Conservation (phyloP, 2,888 invertebrate genomes). For the Flabesymbios commensalis region DNA sequence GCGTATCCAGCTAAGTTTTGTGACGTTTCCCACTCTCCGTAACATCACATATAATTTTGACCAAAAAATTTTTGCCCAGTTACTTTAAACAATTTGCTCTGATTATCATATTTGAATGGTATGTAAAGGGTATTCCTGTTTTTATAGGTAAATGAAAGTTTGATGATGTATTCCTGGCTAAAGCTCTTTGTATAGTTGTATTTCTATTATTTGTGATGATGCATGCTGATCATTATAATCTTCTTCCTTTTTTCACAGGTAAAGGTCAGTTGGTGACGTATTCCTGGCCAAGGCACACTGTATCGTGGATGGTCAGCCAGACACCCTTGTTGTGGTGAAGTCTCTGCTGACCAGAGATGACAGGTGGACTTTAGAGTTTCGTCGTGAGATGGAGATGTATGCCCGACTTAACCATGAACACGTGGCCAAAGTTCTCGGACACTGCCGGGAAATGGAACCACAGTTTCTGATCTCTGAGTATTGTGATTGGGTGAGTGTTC, state of each 20-base stretch:
- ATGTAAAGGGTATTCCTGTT: too few relatives aligned
- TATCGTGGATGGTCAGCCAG: constrained; percentile 59
- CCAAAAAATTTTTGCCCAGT: too few relatives aligned
- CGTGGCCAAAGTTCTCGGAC: constrained; percentile 76
- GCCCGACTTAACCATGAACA: constrained; percentile 77
- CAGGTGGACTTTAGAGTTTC: constrained; percentile 70
- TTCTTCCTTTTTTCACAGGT: constrained; percentile 68
- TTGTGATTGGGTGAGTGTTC: constrained; percentile 79
- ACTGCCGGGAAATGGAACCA: constrained; percentile 76
- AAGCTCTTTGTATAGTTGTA: too few relatives aligned
- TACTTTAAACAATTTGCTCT: too few relatives aligned
- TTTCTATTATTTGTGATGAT: too few relatives aligned
- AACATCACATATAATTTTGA: too few relatives aligned
- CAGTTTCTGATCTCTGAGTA: constrained; percentile 88
- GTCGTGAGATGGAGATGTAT: constrained; percentile 85
- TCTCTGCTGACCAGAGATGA: constrained; percentile 55
- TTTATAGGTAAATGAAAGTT: too few relatives aligned
- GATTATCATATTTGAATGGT: too few relatives aligned
- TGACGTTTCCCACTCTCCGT: too few relatives aligned
- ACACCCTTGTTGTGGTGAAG: constrained; percentile 59
- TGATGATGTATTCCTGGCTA: too few relatives aligned
- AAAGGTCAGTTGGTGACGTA: constrained; percentile 91
- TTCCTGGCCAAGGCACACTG: constrained; percentile 72
- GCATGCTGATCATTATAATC: too few relatives aligned
- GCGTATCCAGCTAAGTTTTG: too few relatives aligned